Base-by-base conservation (phyloP, 2,888 invertebrate genomes). In the Magallana nippona region DNA sequence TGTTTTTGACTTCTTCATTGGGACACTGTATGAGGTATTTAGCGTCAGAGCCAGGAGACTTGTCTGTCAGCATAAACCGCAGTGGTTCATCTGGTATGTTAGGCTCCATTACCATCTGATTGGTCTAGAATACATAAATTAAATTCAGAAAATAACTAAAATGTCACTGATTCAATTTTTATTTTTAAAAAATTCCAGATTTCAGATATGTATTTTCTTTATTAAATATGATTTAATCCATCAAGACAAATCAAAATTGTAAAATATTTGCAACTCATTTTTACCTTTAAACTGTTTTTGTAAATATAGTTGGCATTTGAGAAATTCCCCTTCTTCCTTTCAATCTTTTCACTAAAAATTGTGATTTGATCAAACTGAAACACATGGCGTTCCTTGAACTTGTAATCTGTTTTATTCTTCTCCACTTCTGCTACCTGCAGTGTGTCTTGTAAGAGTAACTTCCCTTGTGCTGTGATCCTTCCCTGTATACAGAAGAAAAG, bases 291-390 rank as follows among this genome's bases (percentile, higher is more conserved):
- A 93, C 98, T 98, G 92, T 97, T 97, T 95, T 98, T 98, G 95
- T 98, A 99, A 93, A 97, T 96, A 95, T 98, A 99, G 56, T 97
- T 97, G 84, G 98, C 98, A 95, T 97, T 97, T 89, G 97, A 96
- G 94, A 97, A 98, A 94, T 91, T 91, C 80, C 98, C 98, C 78
- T 97, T 97, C 94, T 97, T 97, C 94, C 97, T 97, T 84, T 94
- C 98, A 22, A 97, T 97, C 84, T 97, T 97, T 90, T 99, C 99
- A 91, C 98, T 98, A 95, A 99, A 98, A 81, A 94, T 92, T 82
- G 99, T 97, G 93, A 97, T 98, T 95, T 99, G 99, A 94, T 99
- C 98, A 94, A 99, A 99, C 81, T 99, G 96, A 95, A 99, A 99
- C 87, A 99, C 98, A 94, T 98, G 97, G 92, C 98, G 95, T 91